Evolutionary conservation across 2,113 vertebrate species (phyloP).

Genomic region (Andinoacara biseriatus): DNA sequence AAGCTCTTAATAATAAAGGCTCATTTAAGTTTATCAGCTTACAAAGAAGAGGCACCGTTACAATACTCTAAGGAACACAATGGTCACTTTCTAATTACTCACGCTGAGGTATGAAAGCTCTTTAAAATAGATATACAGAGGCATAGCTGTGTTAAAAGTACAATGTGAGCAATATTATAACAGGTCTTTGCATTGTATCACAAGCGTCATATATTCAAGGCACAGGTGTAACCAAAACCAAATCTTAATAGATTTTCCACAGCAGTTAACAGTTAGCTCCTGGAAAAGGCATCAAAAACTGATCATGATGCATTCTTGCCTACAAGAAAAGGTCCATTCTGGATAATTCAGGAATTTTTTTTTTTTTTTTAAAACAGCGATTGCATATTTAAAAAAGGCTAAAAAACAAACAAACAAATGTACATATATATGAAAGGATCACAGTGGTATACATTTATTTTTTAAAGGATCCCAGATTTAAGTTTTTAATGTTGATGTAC

Average conservation of each 20-base stretch:
- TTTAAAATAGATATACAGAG: not conserved
- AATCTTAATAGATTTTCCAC: not conserved
- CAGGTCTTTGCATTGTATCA: slow-evolving; percentile 29
- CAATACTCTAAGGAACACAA: not conserved
- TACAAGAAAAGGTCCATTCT: not conserved
- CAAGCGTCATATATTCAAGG: slow-evolving; percentile 46
- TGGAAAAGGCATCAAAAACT: not conserved
- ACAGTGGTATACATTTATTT: slow-evolving; percentile 8
- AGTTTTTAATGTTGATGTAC: not conserved
- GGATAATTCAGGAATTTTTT: slow-evolving; percentile 52
- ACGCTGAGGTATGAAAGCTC: not conserved
- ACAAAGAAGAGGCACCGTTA: not conserved
- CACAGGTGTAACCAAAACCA: slow-evolving; percentile 27
- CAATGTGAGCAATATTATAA: not conserved
- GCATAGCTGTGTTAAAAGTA: not conserved
- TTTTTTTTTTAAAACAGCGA: not conserved
- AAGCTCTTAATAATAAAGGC: not conserved
- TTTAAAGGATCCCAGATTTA: slow-evolving; percentile 19
- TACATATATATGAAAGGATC: slow-evolving; percentile 1
- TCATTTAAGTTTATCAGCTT: not conserved
- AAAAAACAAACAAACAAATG: not conserved
- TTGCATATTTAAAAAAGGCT: not conserved
- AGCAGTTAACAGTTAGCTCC: not conserved
- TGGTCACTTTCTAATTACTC: slow-evolving; percentile 12
- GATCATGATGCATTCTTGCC: not conserved